A percentile compares a stretch with the other conserved stretches of the same genome.
Conservation (phyloP, 2,113 vertebrate species). For the Macroglossus sobrinus region DNA sequence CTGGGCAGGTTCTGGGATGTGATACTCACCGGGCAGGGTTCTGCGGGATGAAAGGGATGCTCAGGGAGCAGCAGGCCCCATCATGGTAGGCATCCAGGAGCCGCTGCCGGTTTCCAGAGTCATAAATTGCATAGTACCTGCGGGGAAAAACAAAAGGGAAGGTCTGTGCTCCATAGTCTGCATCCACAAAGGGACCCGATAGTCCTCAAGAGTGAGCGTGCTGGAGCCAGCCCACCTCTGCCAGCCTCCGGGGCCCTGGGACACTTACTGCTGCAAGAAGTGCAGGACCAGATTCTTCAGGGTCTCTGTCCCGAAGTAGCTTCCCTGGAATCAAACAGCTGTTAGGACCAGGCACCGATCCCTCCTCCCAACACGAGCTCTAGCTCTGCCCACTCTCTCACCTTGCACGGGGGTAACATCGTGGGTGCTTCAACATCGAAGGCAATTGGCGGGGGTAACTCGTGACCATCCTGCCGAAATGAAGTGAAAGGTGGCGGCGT, state of each 20-base stretch:
- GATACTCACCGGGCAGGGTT: constrained; percentile 85
- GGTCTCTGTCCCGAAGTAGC: constrained; percentile 88
- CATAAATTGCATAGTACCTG: constrained; percentile 92
- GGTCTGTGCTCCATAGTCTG: neutral
- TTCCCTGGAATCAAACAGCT: constrained; percentile 82
- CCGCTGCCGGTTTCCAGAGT: constrained; percentile 89
- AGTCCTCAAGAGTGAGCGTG: neutral
- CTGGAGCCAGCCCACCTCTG: neutral
- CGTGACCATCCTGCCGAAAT: constrained; percentile 87
- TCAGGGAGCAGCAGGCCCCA: constrained; percentile 90
- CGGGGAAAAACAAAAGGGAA: neutral
- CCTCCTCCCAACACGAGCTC: neutral
- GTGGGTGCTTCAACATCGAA: constrained; percentile 92
- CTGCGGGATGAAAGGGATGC: constrained; percentile 83
- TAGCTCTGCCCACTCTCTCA: constrained; percentile 39
- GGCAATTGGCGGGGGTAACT: constrained; percentile 90
- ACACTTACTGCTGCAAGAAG: constrained; percentile 92
- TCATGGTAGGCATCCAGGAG: constrained; percentile 94
- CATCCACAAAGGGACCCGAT: neutral
- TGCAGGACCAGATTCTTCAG: constrained; percentile 87
- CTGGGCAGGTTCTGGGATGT: neutral
- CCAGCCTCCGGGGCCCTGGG: neutral
- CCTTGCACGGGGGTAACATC: constrained; percentile 89
- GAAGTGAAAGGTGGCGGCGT: neutral
- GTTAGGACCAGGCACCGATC: neutral